These are phyloP conservation scores for Trichopoda pennipes DNA, from an alignment of 2,888 invertebrate genomes.

Conservation along the genomic window DNA sequence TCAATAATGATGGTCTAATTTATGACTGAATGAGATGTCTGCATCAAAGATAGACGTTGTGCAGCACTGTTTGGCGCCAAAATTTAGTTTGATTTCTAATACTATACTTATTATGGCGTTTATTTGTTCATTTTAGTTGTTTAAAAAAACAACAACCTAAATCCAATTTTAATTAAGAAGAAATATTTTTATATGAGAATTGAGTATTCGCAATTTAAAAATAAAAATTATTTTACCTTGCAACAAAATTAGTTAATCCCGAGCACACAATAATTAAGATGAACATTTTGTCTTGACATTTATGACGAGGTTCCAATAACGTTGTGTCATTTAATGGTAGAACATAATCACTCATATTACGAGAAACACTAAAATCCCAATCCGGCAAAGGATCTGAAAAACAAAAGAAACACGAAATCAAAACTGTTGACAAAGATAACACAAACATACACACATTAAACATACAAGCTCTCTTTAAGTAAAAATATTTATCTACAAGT, in stretches of 20 bases:
- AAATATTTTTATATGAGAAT: neutral
- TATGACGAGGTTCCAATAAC: slow-evolving; percentile 83
- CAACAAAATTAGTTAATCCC: slow-evolving; percentile 85
- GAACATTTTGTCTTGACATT: slow-evolving; percentile 83
- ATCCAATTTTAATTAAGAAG: no score
- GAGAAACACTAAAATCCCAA: slow-evolving; percentile 88
- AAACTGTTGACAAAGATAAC: neutral
- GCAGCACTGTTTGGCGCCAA: no score
- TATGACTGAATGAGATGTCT: no score
- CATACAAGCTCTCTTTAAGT: no score
- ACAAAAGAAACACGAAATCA: slow-evolving; percentile 10
- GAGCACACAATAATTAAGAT: slow-evolving; percentile 89
- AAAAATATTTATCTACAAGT: no score
- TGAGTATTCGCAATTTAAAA: neutral
- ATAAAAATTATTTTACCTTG: slow-evolving; percentile 79
- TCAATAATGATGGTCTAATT: no score
- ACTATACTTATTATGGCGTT: no score
- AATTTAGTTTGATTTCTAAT: no score
- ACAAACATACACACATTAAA: neutral
- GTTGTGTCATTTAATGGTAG: slow-evolving; percentile 86
- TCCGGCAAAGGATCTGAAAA: slow-evolving; percentile 83
- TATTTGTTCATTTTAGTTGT: no score
- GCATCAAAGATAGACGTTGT: no score
- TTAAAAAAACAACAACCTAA: no score
- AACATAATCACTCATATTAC: slow-evolving; percentile 87